Evolutionary conservation across 2,113 vertebrate genomes (phyloP), one percentile per base, ranked within the genome.

Genomic region (Corythaixoides concolor): DNA sequence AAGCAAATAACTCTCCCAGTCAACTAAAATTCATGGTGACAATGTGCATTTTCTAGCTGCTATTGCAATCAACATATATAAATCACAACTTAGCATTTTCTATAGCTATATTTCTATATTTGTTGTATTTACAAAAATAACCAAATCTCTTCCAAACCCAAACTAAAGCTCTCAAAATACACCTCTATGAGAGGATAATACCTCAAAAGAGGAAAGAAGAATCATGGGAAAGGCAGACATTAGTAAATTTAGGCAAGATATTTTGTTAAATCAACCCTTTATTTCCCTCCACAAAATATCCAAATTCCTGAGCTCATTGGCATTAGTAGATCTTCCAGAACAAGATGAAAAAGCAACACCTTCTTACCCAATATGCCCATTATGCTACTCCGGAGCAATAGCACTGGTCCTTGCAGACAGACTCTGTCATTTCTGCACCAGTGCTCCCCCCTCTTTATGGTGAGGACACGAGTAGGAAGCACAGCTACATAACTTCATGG

Each of bases 21-120:
- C 56, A 87, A 85, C 74, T 84, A 86, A 78, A 88, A 90, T 84
- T 58, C 88, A 55, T 14, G 15, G 47, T 52, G 73, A 86, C 66
- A 92, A 80, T 20, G 43, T 75, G 39, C 37, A 49, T 95, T 92
- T 92, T 74, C 60, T 39, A 63, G 41, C 64, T 93, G 73, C 60
- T 39, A 66, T 28, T 89, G 73, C 60, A 89, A 89, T 75, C 84
- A 67, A 81, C 83, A 77, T 12, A 3, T 30, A 59, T 21, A 50
- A 90, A 95, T 95, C 64, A 89, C 52, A 89, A 67, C 10, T 45
- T 63, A 80, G 27, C 55, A 81, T 90, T 23, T 75, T 81, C 86
- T 81, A 17, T 20, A 81, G 45, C 56, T 39, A 41, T 87, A n/a
- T n/a, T n/a, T n/a, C n/a, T n/a, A 58, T 70, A 49, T 49, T 79